Percentiles rank a stretch among this genome's conserved stretches.
Conservation (phyloP, 2,888 invertebrate genomes). For the Pollenia griseotomentosa region DNA sequence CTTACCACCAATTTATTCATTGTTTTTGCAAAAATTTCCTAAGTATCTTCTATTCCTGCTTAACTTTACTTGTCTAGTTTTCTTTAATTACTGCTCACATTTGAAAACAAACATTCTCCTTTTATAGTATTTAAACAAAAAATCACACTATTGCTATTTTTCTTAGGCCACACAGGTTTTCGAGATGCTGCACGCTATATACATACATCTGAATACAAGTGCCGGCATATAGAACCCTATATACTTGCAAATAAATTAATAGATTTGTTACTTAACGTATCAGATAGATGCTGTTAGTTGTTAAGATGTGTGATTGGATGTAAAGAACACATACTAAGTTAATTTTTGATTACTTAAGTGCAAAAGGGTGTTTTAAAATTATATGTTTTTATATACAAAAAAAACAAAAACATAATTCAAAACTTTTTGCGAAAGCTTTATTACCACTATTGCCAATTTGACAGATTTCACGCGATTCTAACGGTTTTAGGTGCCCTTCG, state of each 20-base stretch:
- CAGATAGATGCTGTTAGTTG: too few relatives aligned
- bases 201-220: too few relatives aligned
- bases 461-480: too few relatives aligned
- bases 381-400: neutral
- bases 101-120: slow-evolving; percentile 25
- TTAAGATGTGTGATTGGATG: too few relatives aligned
- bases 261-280: too few relatives aligned
- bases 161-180: slow-evolving; percentile 22
- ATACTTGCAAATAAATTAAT: too few relatives aligned
- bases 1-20: slow-evolving; percentile 64
- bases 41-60: neutral
- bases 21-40: neutral
- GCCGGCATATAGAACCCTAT: too few relatives aligned
- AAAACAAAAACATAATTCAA: too few relatives aligned
- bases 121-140: slow-evolving; percentile 39
- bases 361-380: slow-evolving; percentile 15
- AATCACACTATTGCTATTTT: neutral
- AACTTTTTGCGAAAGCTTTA: too few relatives aligned
- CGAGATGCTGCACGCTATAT: slow-evolving; percentile 2
- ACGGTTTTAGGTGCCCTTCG: too few relatives aligned
- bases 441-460: too few relatives aligned
- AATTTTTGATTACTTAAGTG: neutral
- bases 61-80: slow-evolving; percentile 45
- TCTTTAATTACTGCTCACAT: slow-evolving; percentile 46
- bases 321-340: too few relatives aligned